Evolutionary conservation across 2,888 invertebrate species (phyloP).

Genomic region (Invenusta paracnida): DNA sequence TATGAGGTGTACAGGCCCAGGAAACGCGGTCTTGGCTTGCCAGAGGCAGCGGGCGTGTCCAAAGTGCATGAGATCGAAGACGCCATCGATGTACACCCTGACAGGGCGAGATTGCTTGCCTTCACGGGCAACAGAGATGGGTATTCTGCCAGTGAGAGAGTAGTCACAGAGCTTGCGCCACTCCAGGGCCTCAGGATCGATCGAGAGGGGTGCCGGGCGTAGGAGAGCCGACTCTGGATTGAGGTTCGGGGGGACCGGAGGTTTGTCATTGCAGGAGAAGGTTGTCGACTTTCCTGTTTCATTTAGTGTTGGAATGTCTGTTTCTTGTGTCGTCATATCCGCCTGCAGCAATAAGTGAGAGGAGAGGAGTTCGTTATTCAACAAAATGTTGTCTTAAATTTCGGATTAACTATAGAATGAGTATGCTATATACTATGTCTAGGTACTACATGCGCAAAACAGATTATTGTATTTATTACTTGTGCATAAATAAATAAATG

Average conservation of each 20-base stretch:
- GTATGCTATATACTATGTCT: too few relatives aligned
- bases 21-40: slow-evolving; percentile 40
- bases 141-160: neutral
- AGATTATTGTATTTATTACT: too few relatives aligned
- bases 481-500: too few relatives aligned
- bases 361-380: too few relatives aligned
- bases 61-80: slow-evolving; percentile 40
- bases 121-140: neutral
- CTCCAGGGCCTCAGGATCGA: neutral
- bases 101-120: slow-evolving; percentile 23
- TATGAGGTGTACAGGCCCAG: slow-evolving; percentile 4
- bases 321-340: too few relatives aligned
- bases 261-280: too few relatives aligned
- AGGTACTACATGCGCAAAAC: too few relatives aligned
- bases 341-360: too few relatives aligned
- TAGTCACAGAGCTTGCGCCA: neutral
- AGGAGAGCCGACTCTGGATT: neutral
- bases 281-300: too few relatives aligned
- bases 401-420: too few relatives aligned
- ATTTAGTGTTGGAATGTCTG: too few relatives aligned
- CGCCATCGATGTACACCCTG: slow-evolving; percentile 39
- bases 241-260: neutral
- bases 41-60: slow-evolving; percentile 37
- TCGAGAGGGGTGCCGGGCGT: neutral
- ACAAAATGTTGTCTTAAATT: too few relatives aligned